Base-by-base conservation (phyloP, 2,888 invertebrate genomes). In the Cetonia aurata region DNA sequence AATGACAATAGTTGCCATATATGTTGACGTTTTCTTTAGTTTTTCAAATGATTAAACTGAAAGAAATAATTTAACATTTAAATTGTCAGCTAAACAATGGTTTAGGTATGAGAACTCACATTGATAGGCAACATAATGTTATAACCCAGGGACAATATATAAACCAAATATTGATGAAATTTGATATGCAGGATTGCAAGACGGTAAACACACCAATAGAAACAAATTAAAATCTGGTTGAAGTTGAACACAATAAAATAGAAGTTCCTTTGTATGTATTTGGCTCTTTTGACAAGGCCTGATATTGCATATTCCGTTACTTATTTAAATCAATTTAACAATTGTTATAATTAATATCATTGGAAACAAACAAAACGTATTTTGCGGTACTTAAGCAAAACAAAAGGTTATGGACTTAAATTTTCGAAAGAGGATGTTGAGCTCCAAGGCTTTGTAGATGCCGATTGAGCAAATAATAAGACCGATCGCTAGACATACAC, bases 401-500 rank as follows among this genome's bases (percentile, higher is more conserved):
- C n/a, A n/a, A n/a, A n/a, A n/a, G n/a, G 74, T 15, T 70, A 71
- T 66, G 33, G 59, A 19, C 65, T 69, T 56, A 67, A 52, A 42
- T 73, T 70, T 72, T 52, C 50, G 33, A 75, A 68, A 42, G 52
- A 57, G 52, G 56, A 69, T 65, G 42, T 17, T 52, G 53, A 68
- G 48, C 50, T 74, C 25, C 55, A 62, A 67, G 73, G 74, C 65
- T 73, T 56, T 69, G 74, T 66, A 19, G 74, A 73, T 69, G 75
- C 74, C 17, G 74, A 75, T 62, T 75, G 73, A 73, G 74, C 71
- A 62, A 65, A 56, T 41, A 44, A 73, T 56, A 57, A 57, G 10
- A 69, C 17, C 44, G 73, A 75, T 31, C 82, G 85, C 81, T 84
- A 82, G 79, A 85, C 84, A 9, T 80, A 78, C 70, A 78, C 78